Percentiles rank a stretch among this genome's conserved stretches.
Conservation (phyloP, 2,888 invertebrate species). For the Cantharis rufa region DNA sequence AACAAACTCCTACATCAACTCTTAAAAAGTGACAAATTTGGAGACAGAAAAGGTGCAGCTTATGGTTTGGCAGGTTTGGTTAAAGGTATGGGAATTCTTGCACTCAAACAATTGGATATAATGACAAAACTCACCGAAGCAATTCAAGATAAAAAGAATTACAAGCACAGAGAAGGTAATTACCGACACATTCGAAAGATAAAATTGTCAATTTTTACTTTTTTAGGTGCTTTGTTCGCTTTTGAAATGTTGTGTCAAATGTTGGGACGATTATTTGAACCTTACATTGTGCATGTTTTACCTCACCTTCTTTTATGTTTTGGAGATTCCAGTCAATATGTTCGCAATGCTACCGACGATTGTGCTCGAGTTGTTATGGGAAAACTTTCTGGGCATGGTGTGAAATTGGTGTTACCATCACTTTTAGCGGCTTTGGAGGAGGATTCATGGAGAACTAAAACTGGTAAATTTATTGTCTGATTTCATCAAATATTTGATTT, state of each 20-base stretch:
- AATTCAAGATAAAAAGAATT: constrained; percentile 96
- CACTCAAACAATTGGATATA: constrained; percentile 92
- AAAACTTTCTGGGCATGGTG: constrained; percentile 94
- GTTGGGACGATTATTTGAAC: constrained; percentile 96
- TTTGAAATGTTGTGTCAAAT: constrained; percentile 96
- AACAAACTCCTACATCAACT: constrained; percentile 85
- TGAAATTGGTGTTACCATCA: constrained; percentile 94
- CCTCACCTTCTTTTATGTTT: constrained; percentile 94
- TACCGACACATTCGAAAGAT: neutral
- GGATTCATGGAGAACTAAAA: constrained; percentile 98
- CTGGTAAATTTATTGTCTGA: constrained; percentile 64
- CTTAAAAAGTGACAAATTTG: constrained; percentile 90
- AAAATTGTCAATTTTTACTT: neutral
- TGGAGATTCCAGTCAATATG: constrained; percentile 94
- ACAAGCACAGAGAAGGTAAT: constrained; percentile 85
- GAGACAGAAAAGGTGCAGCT: constrained; percentile 92
- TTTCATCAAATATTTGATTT: neutral
- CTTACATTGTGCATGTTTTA: constrained; percentile 96
- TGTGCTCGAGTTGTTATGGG: constrained; percentile 95
- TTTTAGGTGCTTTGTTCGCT: constrained; percentile 86
- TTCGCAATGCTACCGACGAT: constrained; percentile 94
- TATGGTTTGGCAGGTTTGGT: constrained; percentile 96
- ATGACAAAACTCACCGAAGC: constrained; percentile 92
- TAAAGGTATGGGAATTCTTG: constrained; percentile 95
- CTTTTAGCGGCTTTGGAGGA: constrained; percentile 91